Percentiles rank a stretch among this genome's conserved stretches.
Conservation (phyloP, 2,797 vertebrate genomes). For the Neostethus bicornis region DNA sequence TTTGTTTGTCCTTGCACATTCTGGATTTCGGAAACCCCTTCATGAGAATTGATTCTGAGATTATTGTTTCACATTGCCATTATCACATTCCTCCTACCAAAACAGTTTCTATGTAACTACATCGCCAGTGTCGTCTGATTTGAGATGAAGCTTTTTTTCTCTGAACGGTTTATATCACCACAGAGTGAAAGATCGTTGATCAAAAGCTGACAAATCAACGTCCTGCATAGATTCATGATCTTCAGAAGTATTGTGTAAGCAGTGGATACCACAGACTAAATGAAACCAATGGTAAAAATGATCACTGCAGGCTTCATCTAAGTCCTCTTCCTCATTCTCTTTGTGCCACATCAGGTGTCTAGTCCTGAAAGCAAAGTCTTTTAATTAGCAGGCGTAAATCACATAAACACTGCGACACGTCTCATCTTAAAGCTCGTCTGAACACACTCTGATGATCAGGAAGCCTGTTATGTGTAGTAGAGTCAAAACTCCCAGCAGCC, state of each 20-base stretch:
- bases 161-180: not conserved
- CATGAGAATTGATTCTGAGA: not conserved
- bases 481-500: constrained; percentile 11
- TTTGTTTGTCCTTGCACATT: no score
- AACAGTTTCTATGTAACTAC: not conserved
- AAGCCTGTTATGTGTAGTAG: constrained; percentile 4
- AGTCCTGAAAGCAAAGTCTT: not conserved
- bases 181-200: not conserved
- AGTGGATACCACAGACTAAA: not conserved
- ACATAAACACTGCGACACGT: not conserved
- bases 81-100: not conserved
- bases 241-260: not conserved
- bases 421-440: not conserved
- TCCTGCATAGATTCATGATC: not conserved
- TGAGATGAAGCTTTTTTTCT: not conserved
- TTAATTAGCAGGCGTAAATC: constrained; percentile 1
- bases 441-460: not conserved
- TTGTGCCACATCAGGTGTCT: not conserved
- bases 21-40: not conserved
- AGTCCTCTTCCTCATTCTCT: not conserved
- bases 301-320: not conserved
- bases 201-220: not conserved
- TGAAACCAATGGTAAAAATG: constrained; percentile 7
- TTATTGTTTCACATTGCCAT: not conserved
- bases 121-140: not conserved